These are phyloP conservation scores for Athetis lepigone DNA, from an alignment of 2,888 invertebrate species.

Conservation along the genomic window DNA sequence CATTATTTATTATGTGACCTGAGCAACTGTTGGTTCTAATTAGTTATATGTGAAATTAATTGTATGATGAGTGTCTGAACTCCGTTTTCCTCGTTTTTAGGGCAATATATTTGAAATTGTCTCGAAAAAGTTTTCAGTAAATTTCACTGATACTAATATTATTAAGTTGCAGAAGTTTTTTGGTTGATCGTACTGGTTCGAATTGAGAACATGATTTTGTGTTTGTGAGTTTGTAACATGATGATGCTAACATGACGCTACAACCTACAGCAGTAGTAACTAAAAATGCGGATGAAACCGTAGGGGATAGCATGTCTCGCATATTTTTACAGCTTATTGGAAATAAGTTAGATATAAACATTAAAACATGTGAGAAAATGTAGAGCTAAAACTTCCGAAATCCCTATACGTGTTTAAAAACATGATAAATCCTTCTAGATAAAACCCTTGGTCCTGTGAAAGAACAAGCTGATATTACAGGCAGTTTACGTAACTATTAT, in stretches of 20 bases:
- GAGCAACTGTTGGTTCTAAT: constrained; percentile 31
- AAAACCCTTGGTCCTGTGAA: constrained; percentile 14
- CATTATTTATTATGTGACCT: constrained; percentile 35
- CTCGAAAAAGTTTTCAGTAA: constrained; percentile 13
- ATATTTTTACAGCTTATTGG: no score
- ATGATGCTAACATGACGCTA: no score
- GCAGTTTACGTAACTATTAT: constrained; percentile 71
- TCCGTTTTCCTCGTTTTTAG: constrained; percentile 30
- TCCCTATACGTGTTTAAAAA: background rate
- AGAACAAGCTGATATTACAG: constrained; percentile 26
- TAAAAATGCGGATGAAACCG: no score
- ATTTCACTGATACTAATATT: constrained; percentile 11
- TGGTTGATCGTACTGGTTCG: no score
- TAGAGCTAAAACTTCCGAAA: background rate
- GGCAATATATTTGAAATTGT: constrained; percentile 14
- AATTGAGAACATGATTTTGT: no score
- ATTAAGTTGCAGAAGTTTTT: no score
- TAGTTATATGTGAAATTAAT: constrained; percentile 25
- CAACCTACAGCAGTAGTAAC: no score
- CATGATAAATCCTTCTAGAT: background rate
- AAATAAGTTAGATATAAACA: no score
- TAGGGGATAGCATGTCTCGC: no score
- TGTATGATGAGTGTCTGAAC: constrained; percentile 7
- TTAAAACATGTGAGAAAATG: no score
- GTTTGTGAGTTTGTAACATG: no score